These are phyloP conservation scores for Ceyx erithaca DNA, from an alignment of 2,797 vertebrate genomes.

Conservation along the genomic window DNA sequence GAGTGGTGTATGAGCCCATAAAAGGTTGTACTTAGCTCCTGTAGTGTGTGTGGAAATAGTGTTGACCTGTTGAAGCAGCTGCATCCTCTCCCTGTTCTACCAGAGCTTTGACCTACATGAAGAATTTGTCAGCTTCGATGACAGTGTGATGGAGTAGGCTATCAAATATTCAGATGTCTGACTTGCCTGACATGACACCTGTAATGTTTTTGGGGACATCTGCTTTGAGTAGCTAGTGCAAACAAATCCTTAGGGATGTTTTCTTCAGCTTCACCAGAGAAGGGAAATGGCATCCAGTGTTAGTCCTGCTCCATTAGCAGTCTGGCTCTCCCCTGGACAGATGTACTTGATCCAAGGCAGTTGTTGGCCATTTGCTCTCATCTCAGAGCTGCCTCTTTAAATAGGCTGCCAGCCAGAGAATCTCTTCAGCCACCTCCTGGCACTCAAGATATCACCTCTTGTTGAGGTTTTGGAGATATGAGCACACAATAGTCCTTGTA, in stretches of 20 bases:
- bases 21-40: neutral
- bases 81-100: conserved; percentile 22
- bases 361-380: neutral
- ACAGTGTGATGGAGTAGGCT: neutral
- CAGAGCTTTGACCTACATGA: neutral
- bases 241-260: neutral
- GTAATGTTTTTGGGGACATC: neutral
- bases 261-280: neutral
- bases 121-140: neutral
- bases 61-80: neutral
- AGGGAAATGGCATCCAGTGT: neutral
- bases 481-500: neutral
- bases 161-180: neutral
- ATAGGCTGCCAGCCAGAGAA: neutral
- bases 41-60: neutral
- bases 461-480: neutral
- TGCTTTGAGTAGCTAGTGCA: neutral
- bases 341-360: neutral
- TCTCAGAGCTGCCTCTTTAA: neutral
- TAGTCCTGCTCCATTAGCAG: neutral
- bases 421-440: neutral
- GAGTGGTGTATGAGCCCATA: neutral
- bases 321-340: neutral
- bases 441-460: neutral
- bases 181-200: neutral